These are phyloP conservation scores for Burhinus bistriatus DNA, from an alignment of 2,113 vertebrate species.

Conservation along the genomic window DNA sequence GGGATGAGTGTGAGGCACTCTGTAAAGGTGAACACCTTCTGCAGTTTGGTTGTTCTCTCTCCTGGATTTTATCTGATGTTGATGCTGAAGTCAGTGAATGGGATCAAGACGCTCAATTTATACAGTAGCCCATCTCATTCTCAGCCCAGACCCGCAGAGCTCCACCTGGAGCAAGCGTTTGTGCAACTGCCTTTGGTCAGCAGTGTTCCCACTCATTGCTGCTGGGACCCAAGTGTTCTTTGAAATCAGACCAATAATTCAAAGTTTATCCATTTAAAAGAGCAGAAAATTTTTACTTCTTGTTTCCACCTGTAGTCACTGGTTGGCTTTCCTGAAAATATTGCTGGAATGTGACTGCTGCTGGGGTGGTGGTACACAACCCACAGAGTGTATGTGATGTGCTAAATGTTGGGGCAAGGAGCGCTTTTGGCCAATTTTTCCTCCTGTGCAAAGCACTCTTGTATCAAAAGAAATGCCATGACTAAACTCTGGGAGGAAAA, in stretches of 20 bases:
- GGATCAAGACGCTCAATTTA: neutral
- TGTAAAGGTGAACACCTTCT: neutral
- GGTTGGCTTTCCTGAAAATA: neutral
- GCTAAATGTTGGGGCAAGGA: neutral
- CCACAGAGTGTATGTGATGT: neutral
- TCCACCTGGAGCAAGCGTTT: neutral
- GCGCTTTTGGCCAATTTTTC: neutral
- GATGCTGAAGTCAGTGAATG: neutral
- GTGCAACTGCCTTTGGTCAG: neutral
- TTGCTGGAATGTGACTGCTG: neutral
- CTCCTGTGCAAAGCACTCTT: neutral
- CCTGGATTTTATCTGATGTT: neutral
- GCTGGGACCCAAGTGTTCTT: neutral
- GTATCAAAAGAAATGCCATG: neutral
- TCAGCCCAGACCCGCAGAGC: neutral
- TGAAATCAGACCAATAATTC: neutral
- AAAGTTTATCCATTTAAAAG: neutral
- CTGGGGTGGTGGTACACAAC: neutral
- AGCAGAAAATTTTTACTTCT: neutral
- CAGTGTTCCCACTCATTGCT: neutral
- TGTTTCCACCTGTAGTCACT: neutral
- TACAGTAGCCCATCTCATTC: neutral
- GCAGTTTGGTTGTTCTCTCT: neutral
- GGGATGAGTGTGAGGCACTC: neutral
- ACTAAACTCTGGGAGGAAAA: neutral